Evolutionary conservation across 2,888 invertebrate species (phyloP).

Genomic region (Myopa testacea): DNA sequence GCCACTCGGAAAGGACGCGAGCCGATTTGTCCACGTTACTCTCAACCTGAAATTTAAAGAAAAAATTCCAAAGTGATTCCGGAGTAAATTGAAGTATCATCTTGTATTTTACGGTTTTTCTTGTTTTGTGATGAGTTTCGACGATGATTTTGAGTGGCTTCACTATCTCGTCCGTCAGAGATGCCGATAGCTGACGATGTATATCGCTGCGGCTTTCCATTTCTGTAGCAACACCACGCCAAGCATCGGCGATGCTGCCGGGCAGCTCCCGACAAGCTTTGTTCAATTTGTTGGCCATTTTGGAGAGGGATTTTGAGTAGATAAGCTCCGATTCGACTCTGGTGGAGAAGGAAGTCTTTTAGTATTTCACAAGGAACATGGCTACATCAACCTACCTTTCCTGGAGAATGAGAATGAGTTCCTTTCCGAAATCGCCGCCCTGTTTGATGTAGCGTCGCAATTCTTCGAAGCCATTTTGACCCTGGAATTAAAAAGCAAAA

Average conservation of each 20-base stretch:
- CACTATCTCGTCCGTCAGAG: slow-evolving; percentile 87
- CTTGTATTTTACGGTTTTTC: slow-evolving; percentile 74
- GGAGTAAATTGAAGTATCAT: neutral
- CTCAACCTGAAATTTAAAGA: slow-evolving; percentile 71
- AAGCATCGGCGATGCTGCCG: slow-evolving; percentile 87
- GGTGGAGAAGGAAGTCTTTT: slow-evolving; percentile 42
- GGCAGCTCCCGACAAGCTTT: slow-evolving; percentile 84
- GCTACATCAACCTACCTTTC: slow-evolving; percentile 78
- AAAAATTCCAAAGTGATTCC: slow-evolving; percentile 2
- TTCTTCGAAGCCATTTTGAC: slow-evolving; percentile 93
- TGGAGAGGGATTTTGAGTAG: slow-evolving; percentile 90
- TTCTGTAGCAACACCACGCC: slow-evolving; percentile 91
- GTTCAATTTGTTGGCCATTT: slow-evolving; percentile 85
- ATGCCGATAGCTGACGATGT: slow-evolving; percentile 84
- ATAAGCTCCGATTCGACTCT: slow-evolving; percentile 92
- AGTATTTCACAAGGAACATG: neutral
- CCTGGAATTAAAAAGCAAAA: slow-evolving; percentile 73
- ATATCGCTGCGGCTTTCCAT: slow-evolving; percentile 93
- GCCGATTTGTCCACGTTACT: slow-evolving; percentile 87
- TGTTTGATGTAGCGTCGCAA: slow-evolving; percentile 92
- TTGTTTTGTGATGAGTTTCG: slow-evolving; percentile 78
- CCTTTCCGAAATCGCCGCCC: slow-evolving; percentile 95
- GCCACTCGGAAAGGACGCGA: slow-evolving; percentile 84
- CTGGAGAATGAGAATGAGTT: slow-evolving; percentile 87
- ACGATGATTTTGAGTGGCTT: slow-evolving; percentile 84